Evolutionary conservation across 2,888 invertebrate species (phyloP).

Genomic region (Embidobia sp.): DNA sequence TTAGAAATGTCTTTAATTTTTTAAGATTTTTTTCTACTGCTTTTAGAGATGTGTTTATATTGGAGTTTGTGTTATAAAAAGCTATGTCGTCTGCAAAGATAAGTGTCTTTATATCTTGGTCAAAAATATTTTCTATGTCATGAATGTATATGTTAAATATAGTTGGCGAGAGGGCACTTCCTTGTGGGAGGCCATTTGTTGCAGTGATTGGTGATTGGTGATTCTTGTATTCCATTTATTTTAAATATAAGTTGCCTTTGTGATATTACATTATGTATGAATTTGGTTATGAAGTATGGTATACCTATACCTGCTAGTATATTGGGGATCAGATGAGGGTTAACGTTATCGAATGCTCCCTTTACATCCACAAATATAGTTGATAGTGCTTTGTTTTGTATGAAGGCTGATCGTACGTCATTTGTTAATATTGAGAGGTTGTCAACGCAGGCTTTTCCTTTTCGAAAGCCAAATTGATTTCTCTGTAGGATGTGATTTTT

Average conservation of each 20-base stretch:
- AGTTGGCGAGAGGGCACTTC: conserved; percentile 2
- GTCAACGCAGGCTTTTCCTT: background rate
- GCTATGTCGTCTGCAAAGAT: conserved; percentile 13
- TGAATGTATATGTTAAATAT: conserved; percentile 7
- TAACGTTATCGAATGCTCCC: conserved; percentile 3
- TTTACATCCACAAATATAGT: background rate
- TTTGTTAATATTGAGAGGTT: conserved; percentile 6
- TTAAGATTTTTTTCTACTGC: background rate
- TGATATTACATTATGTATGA: background rate
- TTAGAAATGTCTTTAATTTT: background rate
- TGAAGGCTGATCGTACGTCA: background rate
- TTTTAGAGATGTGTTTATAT: background rate
- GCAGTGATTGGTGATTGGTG: background rate
- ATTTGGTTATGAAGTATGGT: background rate
- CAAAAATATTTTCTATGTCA: background rate
- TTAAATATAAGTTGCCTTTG: background rate
- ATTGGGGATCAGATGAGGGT: background rate
- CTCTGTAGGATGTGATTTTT: background rate
- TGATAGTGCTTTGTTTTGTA: background rate
- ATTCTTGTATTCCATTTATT: background rate
- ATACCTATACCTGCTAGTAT: background rate
- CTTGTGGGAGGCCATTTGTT: conserved; percentile 10
- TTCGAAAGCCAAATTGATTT: background rate
- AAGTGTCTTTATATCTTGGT: background rate
- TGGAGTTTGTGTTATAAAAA: background rate